A percentile compares a stretch with the other conserved stretches of the same genome.
Conservation (phyloP, 2,888 invertebrate genomes). For the Trisateles emortualis region DNA sequence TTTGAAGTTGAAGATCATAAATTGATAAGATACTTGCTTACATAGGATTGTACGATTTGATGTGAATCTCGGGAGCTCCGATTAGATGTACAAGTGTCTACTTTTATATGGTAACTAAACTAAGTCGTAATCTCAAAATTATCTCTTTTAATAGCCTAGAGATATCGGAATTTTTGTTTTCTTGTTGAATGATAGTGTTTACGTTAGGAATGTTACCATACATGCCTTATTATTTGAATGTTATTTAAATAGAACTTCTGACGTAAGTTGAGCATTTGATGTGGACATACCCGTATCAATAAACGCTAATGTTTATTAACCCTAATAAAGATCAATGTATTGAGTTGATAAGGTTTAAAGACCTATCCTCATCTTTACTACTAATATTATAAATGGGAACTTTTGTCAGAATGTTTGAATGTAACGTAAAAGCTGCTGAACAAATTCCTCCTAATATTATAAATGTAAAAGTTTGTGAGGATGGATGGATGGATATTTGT, state of each 20-base stretch:
- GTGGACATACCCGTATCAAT: not conserved
- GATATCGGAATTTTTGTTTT: not conserved
- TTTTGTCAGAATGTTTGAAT: no score
- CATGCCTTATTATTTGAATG: not conserved
- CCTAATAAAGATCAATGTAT: no score
- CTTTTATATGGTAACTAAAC: conserved; percentile 18
- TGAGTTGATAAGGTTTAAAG: not conserved
- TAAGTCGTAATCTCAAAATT: conserved; percentile 11
- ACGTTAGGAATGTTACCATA: not conserved
- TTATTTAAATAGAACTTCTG: not conserved
- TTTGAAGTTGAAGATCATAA: conserved; percentile 62
- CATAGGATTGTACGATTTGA: conserved; percentile 32
- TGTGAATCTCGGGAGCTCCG: conserved; percentile 28
- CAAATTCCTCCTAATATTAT: no score
- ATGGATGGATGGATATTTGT: no score
- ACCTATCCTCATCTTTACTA: not conserved
- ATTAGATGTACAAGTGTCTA: conserved; percentile 29
- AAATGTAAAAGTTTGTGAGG: no score
- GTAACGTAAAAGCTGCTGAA: no score
- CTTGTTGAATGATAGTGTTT: not conserved
- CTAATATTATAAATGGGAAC: no score
- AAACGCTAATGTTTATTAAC: not conserved
- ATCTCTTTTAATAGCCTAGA: not conserved
- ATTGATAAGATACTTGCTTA: conserved; percentile 55
- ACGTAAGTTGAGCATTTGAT: no score